These are phyloP conservation scores for Periophthalmus modestus DNA, from an alignment of 2,113 vertebrate genomes.

Conservation along the genomic window DNA sequence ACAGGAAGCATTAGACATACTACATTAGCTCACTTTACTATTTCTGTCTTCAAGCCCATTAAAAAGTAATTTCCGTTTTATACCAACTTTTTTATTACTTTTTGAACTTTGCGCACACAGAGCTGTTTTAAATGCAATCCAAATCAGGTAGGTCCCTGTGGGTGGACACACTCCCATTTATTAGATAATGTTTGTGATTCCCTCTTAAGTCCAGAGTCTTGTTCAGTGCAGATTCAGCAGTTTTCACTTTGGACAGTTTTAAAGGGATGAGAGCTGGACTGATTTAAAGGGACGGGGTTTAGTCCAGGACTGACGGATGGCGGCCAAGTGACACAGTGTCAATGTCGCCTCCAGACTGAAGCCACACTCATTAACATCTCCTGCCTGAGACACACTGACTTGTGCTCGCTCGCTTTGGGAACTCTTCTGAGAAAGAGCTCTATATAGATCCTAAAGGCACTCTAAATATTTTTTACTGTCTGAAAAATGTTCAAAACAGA, in stretches of 20 bases:
- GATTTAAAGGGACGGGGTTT: conserved; percentile 29
- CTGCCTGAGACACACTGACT: conserved; percentile 19
- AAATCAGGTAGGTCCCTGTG: conserved; percentile 16
- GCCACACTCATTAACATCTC: conserved; percentile 2
- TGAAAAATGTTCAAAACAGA: too few relatives aligned
- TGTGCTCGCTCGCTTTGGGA: not conserved
- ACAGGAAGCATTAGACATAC: not conserved
- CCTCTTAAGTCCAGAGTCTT: conserved; percentile 36
- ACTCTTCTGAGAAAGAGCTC: not conserved
- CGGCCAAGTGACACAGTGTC: conserved; percentile 26
- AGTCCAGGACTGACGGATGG: conserved; percentile 19
- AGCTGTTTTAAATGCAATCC: conserved; percentile 14
- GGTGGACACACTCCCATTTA: conserved; percentile 34
- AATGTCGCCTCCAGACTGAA: conserved; percentile 32
- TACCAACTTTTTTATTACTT: conserved; percentile 10
- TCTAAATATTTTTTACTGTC: too few relatives aligned
- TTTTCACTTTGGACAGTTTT: conserved; percentile 11
- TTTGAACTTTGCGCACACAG: not conserved
- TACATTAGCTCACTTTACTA: conserved; percentile 5
- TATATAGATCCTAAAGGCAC: not conserved
- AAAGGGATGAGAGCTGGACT: conserved; percentile 2
- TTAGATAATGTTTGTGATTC: conserved; percentile 27
- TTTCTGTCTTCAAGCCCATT: not conserved
- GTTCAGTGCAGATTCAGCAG: conserved; percentile 41
- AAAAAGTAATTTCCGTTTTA: conserved; percentile 3